Conservation (phyloP, 2,797 vertebrate species). For the Pseudochromis fuscus region DNA sequence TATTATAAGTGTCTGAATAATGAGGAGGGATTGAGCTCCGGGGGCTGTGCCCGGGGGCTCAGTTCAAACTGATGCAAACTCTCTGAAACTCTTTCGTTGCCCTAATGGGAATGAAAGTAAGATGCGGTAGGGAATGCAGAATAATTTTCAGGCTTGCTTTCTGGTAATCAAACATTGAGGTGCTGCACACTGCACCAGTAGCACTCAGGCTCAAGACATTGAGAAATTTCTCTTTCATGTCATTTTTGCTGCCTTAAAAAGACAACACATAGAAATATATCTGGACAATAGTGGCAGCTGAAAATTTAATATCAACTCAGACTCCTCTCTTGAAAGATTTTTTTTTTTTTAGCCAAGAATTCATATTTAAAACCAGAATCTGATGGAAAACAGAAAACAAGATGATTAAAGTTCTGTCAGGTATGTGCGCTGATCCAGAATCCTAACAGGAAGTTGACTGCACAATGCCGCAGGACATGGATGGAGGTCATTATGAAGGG, state of each 20-base stretch:
- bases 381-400: constrained; percentile 38
- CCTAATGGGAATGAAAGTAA: constrained; percentile 43
- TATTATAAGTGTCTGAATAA: constrained; percentile 62
- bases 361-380: constrained; percentile 37
- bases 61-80: constrained; percentile 80
- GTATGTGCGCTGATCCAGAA: constrained; percentile 64
- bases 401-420: constrained; percentile 44
- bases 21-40: constrained; percentile 58
- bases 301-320: constrained; percentile 26
- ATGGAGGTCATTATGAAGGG: constrained; percentile 75
- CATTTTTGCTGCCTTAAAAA: neutral
- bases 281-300: constrained; percentile 2
- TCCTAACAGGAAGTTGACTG: constrained; percentile 67
- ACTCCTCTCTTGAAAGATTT: too few relatives aligned
- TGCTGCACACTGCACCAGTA: neutral
- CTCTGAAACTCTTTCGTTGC: constrained; percentile 65
- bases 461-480: constrained; percentile 56
- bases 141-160: constrained; percentile 48
- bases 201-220: constrained; percentile 11
- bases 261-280: constrained; percentile 20
- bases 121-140: constrained; percentile 24
- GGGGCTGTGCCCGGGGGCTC: constrained; percentile 59
- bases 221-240: constrained; percentile 7
- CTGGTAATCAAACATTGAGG: constrained; percentile 56
- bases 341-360: too few relatives aligned